These are phyloP conservation scores for Aphrophora alni DNA, from an alignment of 2,888 invertebrate species.

Conservation along the genomic window DNA sequence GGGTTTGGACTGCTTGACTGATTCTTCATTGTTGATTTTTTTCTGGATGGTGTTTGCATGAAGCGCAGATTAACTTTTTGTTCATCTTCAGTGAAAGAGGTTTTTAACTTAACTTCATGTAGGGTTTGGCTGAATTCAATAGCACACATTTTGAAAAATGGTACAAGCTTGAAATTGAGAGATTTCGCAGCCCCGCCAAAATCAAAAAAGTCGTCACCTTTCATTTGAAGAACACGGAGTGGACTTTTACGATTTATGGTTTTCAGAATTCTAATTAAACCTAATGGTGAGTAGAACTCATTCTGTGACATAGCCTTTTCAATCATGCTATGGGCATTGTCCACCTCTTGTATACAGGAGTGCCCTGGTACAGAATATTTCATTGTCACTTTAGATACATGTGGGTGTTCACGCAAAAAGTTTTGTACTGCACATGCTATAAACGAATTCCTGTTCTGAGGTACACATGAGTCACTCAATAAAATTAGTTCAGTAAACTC, in stretches of 20 bases:
- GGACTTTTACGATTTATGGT: neutral
- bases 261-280: slow-evolving; percentile 25
- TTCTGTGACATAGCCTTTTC: slow-evolving; percentile 21
- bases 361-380: slow-evolving; percentile 35
- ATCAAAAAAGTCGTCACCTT: slow-evolving; percentile 17
- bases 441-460: slow-evolving; percentile 24
- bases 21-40: too few relatives aligned
- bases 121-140: neutral
- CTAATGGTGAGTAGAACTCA: slow-evolving; percentile 26
- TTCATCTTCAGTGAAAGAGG: neutral
- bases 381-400: slow-evolving; percentile 16
- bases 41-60: too few relatives aligned
- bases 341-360: slow-evolving; percentile 27
- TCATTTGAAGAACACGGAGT: slow-evolving; percentile 26
- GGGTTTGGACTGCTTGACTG: too few relatives aligned
- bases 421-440: slow-evolving; percentile 22
- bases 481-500: slow-evolving; percentile 15
- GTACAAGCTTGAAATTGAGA: slow-evolving; percentile 18
- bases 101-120: slow-evolving; percentile 17
- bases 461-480: slow-evolving; percentile 28
- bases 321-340: slow-evolving; percentile 27
- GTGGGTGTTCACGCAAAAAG: slow-evolving; percentile 1
- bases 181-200: neutral
- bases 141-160: too few relatives aligned
- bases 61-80: too few relatives aligned